Conservation (phyloP, 2,113 vertebrate species). For the Hyperopisus bebe region DNA sequence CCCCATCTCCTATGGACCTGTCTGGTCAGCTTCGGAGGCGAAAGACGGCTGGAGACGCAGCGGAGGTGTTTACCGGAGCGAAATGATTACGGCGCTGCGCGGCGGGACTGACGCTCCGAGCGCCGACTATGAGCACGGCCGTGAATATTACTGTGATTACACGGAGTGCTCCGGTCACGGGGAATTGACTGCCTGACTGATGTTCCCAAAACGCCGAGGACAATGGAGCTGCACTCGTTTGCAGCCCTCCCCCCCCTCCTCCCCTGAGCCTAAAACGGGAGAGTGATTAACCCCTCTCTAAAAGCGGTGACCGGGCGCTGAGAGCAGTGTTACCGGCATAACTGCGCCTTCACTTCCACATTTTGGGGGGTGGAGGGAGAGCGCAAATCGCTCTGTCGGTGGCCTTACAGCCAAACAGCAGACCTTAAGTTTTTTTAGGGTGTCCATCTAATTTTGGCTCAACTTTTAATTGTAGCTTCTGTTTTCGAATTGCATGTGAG, state of each 20-base stretch:
- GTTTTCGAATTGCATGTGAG: not conserved
- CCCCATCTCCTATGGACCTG: not conserved
- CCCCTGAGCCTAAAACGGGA: not conserved
- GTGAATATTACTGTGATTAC: constrained; percentile 65
- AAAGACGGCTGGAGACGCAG: constrained; percentile 32
- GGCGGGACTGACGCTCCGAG: constrained; percentile 45
- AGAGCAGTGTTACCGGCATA: not conserved
- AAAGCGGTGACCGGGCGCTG: not conserved
- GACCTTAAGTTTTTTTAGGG: not conserved
- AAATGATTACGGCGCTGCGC: constrained; percentile 69
- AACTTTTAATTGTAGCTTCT: not conserved
- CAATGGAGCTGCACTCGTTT: not conserved
- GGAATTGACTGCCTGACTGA: constrained; percentile 51
- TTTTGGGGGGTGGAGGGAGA: not conserved
- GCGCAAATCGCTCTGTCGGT: not conserved
- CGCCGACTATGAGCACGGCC: constrained; percentile 54
- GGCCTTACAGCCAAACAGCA: not conserved
- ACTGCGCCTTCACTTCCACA: not conserved
- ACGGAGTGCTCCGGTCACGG: constrained; percentile 56
- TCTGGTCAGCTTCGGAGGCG: not conserved
- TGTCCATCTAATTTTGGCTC: not conserved
- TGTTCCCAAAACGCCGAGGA: not conserved
- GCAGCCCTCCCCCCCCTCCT: not conserved
- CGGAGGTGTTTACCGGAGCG: constrained; percentile 56
- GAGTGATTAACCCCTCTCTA: not conserved